A percentile compares a stretch with the other conserved stretches of the same genome.
Evolutionary conservation across 2,797 vertebrate species (phyloP).

Genomic region (Chanos chanos): DNA sequence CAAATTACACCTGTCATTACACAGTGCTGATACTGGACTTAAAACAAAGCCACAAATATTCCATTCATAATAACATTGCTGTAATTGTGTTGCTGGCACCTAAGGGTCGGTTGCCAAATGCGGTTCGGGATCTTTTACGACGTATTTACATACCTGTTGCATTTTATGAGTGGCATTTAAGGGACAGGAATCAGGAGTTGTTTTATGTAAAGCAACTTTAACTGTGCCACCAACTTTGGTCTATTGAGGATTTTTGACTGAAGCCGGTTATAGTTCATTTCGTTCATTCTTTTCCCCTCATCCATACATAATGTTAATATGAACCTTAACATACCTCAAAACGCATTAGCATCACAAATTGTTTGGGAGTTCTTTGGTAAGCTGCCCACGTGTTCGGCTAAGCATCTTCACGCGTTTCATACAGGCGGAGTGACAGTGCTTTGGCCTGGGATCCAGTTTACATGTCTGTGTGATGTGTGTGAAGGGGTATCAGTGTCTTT

Average conservation of each 20-base stretch:
- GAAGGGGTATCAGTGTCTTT: too few species aligned
- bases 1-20: constrained; percentile 22
- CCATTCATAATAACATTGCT: not conserved
- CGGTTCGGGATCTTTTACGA: constrained; percentile 5
- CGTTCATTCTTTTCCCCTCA: too few species aligned
- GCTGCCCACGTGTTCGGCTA: too few species aligned
- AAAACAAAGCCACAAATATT: not conserved
- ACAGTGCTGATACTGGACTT: not conserved
- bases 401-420: too few species aligned
- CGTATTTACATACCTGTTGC: not conserved
- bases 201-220: constrained; percentile 2
- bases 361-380: too few species aligned
- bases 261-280: too few species aligned
- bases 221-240: constrained; percentile 7
- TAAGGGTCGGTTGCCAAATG: not conserved
- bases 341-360: too few species aligned
- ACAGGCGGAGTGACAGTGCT: too few species aligned
- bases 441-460: too few species aligned
- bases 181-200: not conserved
- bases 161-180: constrained; percentile 21
- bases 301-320: too few species aligned
- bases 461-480: not conserved
- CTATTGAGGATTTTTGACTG: too few species aligned
- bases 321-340: too few species aligned
- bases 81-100: not conserved